Evolutionary conservation across 2,888 invertebrate species (phyloP), one percentile per base, ranked within the genome.

Genomic region (Dynastes hyllus): DNA sequence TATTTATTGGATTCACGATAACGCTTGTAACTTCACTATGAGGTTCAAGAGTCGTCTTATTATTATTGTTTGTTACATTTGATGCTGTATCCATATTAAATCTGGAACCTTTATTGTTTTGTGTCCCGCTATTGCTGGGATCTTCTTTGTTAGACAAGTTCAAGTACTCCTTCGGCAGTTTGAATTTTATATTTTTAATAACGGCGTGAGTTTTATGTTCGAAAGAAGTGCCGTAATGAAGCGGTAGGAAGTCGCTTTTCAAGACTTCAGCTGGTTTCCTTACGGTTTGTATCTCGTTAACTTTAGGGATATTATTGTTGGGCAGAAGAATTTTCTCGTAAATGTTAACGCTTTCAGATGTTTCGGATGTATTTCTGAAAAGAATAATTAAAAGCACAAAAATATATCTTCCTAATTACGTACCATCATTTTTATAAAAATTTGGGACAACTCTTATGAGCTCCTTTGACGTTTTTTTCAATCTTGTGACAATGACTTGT

Each of bases 171-270:
- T 85, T 82, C 6, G 89, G 89, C 71, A 89, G 85, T 83, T 89
- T 89, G 82, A 89, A 89, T 82, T 89, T 89, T 70, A 89, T 89
- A 82, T 89, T 89, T 84, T 89, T 88, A 13, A 89, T 88, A 80
- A 86, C 85, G 1, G 88, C 88, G 80, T 88, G 87, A 69, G 86
- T 85, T 78, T 86, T 83, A 78, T 88, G 86, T 75, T 88, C 88
- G 81, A 88, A 88, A 2, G 87, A 87, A 6, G 88, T 87, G 77
- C 87, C 88, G 78, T 88, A 88, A 81, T 88, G 87, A 5, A 87
- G 77, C 1, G 86, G 84, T 66, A 83, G 71, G 3, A 78, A 50
- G 50, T 80, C 80, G 9, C 53, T 73, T 77, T 77, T 71, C 50
- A 55, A 50, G 22, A 75, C 40, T 29, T 76, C 67, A 63, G 81